phyloP scores from a whole-genome alignment of 2,797 vertebrate species.

The Chrosomus eos region DNA sequence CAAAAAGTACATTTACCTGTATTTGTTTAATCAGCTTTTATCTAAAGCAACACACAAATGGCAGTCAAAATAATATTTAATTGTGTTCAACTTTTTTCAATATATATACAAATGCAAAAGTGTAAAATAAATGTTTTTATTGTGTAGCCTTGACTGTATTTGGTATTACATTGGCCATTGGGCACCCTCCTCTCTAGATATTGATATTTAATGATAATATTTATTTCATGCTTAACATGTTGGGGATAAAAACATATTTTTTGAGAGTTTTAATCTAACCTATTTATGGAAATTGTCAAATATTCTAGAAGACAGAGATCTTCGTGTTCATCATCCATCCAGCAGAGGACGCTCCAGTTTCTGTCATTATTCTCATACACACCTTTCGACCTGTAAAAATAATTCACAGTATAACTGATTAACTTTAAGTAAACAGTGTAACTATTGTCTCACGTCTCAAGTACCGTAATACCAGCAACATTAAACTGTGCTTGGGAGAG shows the following conservation, averaged over 20 bases:
- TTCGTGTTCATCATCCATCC: background rate
- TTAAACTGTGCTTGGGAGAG: background rate
- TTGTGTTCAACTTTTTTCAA: background rate
- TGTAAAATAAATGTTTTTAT: background rate
- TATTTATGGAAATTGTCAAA: background rate
- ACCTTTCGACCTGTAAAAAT: background rate
- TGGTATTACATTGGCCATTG: background rate
- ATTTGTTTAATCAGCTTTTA: background rate
- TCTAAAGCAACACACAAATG: background rate
- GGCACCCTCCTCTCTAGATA: background rate
- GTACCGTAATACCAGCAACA: background rate
- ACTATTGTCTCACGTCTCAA: background rate
- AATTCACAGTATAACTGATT: background rate
- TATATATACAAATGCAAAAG: background rate
- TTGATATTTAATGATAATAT: background rate
- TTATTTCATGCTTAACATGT: background rate
- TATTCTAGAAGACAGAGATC: background rate
- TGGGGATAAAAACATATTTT: background rate
- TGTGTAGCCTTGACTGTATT: background rate
- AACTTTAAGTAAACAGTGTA: background rate
- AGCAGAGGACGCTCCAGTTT: slow-evolving; percentile 17
- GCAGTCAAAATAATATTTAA: background rate
- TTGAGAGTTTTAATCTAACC: background rate
- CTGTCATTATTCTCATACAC: background rate
- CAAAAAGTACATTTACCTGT: background rate